Conservation (phyloP, 2,113 vertebrate species). For the Psittacula cyanocephala region DNA sequence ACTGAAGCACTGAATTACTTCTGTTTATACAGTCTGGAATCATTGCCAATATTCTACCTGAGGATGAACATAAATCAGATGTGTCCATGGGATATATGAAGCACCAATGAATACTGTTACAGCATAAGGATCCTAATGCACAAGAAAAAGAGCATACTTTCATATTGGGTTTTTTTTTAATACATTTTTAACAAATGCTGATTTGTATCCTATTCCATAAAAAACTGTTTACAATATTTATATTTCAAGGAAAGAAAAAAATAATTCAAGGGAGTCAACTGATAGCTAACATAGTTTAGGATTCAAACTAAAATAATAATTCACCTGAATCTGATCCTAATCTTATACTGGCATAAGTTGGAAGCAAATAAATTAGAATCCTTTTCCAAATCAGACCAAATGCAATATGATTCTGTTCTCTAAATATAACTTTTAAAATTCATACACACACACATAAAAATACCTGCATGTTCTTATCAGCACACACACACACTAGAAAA, state of each 20-base stretch:
- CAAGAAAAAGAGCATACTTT: background rate
- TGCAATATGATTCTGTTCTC: background rate
- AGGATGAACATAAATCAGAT: background rate
- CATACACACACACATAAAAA: background rate
- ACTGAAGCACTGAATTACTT: background rate
- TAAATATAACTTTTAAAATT: background rate
- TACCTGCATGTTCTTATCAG: background rate
- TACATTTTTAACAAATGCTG: background rate
- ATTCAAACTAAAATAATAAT: background rate
- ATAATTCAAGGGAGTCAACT: background rate
- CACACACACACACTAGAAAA: background rate
- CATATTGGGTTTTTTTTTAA: fast-evolving
- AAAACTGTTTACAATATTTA: background rate
- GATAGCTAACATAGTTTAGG: background rate
- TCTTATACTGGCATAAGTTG: background rate
- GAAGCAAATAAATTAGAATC: background rate
- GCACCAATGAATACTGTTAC: background rate
- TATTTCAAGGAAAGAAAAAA: background rate
- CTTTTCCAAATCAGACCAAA: background rate
- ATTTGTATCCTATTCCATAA: background rate
- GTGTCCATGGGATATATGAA: background rate
- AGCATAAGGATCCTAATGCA: background rate
- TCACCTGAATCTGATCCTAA: background rate
- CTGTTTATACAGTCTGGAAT: background rate
- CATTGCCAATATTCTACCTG: background rate